phyloP scores from a whole-genome alignment of 2,888 invertebrate species.

The Drosophila cognata region DNA sequence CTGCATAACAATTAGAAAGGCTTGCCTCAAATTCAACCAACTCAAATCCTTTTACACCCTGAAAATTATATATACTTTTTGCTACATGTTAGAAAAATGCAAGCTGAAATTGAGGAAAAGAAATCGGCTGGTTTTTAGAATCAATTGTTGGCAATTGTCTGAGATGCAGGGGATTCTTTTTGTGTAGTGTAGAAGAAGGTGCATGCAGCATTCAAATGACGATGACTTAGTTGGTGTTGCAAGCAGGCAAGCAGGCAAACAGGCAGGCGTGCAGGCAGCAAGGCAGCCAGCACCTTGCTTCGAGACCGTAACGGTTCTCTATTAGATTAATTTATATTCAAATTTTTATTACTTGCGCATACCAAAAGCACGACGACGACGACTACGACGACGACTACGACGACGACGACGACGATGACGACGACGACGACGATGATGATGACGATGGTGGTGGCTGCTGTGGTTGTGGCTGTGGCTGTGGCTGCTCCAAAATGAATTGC shows the following conservation, averaged over 20 bases:
- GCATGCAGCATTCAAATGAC: conserved; percentile 65
- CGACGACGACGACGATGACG: conserved; percentile 15
- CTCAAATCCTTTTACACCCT: neutral
- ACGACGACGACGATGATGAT: conserved; percentile 2
- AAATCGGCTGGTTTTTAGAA: neutral
- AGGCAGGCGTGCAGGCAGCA: conserved; percentile 19
- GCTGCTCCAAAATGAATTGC: conserved; percentile 79
- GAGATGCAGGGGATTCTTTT: neutral
- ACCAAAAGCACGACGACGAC: conserved; percentile 54
- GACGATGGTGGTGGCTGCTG: conserved; percentile 25
- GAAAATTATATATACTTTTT: neutral
- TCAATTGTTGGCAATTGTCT: neutral
- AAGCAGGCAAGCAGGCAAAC: conserved; percentile 25
- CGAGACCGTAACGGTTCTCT: conserved; percentile 80
- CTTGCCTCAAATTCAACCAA: neutral
- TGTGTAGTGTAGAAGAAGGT: conserved; percentile 19
- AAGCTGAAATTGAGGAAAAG: neutral
- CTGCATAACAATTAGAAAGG: neutral
- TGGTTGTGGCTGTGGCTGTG: neutral
- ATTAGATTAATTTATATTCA: conserved; percentile 84
- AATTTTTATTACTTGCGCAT: conserved; percentile 83
- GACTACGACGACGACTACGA: conserved; percentile 3
- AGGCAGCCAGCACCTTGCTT: conserved; percentile 71
- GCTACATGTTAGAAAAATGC: neutral
- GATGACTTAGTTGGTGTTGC: conserved; percentile 76